phyloP scores from a whole-genome alignment of 2,888 invertebrate species.

The Drosophila helvetica region DNA sequence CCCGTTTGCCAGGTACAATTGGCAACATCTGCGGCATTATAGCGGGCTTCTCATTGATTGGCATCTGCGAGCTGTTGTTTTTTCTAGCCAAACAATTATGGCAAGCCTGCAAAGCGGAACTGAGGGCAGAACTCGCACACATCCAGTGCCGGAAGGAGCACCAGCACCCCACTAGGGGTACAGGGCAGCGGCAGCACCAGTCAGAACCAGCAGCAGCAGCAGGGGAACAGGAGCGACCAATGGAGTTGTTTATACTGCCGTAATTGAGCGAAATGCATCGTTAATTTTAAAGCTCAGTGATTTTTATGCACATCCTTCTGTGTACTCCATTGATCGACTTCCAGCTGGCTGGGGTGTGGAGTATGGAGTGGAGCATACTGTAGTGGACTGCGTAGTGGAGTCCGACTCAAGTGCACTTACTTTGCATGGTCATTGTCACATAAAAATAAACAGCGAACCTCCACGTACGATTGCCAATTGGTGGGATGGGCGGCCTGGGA shows the following conservation, averaged over 20 bases:
- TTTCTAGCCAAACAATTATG: slow-evolving; percentile 85
- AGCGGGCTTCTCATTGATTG: slow-evolving; percentile 87
- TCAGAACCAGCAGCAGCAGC: slow-evolving; percentile 40
- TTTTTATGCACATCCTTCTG: slow-evolving; percentile 59
- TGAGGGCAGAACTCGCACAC: slow-evolving; percentile 47
- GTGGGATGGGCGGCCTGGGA: slow-evolving; percentile 11
- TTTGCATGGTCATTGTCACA: slow-evolving; percentile 66
- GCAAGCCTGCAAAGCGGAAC: slow-evolving; percentile 65
- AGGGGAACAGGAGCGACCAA: slow-evolving; percentile 35
- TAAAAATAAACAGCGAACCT: slow-evolving; percentile 66
- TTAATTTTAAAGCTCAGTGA: slow-evolving; percentile 78
- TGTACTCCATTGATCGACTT: not conserved
- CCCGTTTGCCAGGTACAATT: slow-evolving; percentile 85
- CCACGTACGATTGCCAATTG: slow-evolving; percentile 42
- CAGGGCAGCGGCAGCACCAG: slow-evolving; percentile 23
- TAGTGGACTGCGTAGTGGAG: slow-evolving; percentile 12
- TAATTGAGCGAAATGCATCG: slow-evolving; percentile 68
- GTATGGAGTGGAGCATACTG: not conserved
- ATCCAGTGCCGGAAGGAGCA: slow-evolving; percentile 49
- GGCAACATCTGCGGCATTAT: slow-evolving; percentile 88
- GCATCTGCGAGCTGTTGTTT: slow-evolving; percentile 86
- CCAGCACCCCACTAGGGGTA: slow-evolving; percentile 3
- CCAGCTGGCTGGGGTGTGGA: not conserved
- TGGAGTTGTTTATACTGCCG: slow-evolving; percentile 75
- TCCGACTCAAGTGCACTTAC: slow-evolving; percentile 73